phyloP scores from a whole-genome alignment of 2,797 vertebrate species.

The Gadopsis marmoratus region DNA sequence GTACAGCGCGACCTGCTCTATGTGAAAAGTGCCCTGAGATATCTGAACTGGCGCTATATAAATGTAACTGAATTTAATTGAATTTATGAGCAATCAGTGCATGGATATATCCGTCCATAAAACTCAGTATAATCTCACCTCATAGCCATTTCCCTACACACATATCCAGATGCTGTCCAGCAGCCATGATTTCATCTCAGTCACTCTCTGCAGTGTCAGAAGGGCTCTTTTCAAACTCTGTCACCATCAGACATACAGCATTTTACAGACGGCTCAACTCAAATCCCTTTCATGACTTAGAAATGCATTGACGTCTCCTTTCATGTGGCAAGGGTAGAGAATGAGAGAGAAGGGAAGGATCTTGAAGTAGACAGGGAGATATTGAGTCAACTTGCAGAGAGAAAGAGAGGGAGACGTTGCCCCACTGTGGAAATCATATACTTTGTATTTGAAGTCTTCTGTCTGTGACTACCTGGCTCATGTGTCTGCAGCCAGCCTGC shows the following conservation, averaged over 20 bases:
- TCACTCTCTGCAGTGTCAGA: constrained; percentile 37
- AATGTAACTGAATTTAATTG: too few relatives aligned
- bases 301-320: constrained; percentile 36
- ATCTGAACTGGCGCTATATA: too few relatives aligned
- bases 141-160: background rate
- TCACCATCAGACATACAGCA: constrained; percentile 35
- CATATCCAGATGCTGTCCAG: constrained; percentile 48
- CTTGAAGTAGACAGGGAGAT: constrained; percentile 24
- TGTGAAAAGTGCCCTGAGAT: too few relatives aligned
- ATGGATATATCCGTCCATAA: background rate
- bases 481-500: constrained; percentile 27
- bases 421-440: too few relatives aligned
- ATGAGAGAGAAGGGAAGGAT: constrained; percentile 5
- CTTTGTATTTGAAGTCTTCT: too few relatives aligned
- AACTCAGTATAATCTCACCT: constrained; percentile 17
- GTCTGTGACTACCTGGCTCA: constrained; percentile 16
- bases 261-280: constrained; percentile 57
- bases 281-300: constrained; percentile 39
- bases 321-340: constrained; percentile 37
- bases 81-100: background rate
- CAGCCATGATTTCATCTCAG: constrained; percentile 41
- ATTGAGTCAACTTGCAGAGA: too few relatives aligned
- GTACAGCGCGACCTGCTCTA: too few relatives aligned
- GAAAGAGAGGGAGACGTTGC: too few relatives aligned
- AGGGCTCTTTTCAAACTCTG: constrained; percentile 50